Base-by-base conservation (phyloP, 2,888 invertebrate species). In the Polydrusus cervinus region DNA sequence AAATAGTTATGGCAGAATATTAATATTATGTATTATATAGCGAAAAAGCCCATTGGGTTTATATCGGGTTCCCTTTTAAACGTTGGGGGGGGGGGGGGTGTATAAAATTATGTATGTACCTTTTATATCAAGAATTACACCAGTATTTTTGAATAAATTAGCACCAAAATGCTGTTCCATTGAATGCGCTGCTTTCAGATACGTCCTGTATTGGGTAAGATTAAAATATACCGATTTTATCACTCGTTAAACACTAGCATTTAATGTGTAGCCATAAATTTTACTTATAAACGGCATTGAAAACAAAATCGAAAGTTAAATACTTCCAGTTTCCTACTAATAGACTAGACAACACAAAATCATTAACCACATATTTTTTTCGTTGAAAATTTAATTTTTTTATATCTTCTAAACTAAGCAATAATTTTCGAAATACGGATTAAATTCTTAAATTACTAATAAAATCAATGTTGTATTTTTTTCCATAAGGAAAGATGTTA, bases 301-400 rank as follows among this genome's bases (percentile, higher is more conserved):
- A 51, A 51, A 51, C 20, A 51, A 51, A 51, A 51, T 51, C 51
- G 51, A 51, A 51, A 51, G 51, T 51, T n/a, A 47, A 47, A 0
- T 47, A 51, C 20, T 20, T 51, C 51, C 18, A 20, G 51, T 51
- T 10, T 51, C 18, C 8, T 51, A 51, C 20, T 51, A 20, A 51
- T 51, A 25, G 5, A 51, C 9, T 8, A 20, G 14, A 49, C 11
- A 51, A 51, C 13, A 20, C 20, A 9, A 34, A 34, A 34, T 34
- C 34, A 8, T 34, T 34, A 34, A 8, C 34, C 34, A 34, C 34
- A 8, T 7, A 8, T 10, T 34, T 7, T 3, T 51, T 11, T 10
- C 51, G 20, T 51, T 51, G 51, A 51, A 18, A 51, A 51, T 20
- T 51, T n/a, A 51, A n/a, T 11, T 51, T 20, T 18, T 0, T 51